Evolutionary conservation across 2,888 invertebrate genomes (phyloP), one percentile per base, ranked within the genome.

Genomic region (Malachius bipustulatus): DNA sequence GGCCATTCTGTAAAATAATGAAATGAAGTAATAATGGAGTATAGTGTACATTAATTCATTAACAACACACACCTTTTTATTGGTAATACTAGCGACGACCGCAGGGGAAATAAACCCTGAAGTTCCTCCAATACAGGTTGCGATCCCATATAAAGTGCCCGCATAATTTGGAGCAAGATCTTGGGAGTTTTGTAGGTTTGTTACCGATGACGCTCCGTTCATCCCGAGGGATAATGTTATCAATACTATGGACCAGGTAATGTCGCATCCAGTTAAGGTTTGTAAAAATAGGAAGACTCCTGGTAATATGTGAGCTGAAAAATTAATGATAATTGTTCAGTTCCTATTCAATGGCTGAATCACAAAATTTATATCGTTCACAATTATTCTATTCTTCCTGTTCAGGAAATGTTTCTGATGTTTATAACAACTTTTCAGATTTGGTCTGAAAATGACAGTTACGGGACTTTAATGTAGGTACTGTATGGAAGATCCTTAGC

Each of bases 121-220:
- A 0, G 73, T 68, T 32, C 75, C 73, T 11, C 80, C 82, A 40
- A 82, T 60, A 38, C 78, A 77, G 52, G 81, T 83, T 35, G 80
- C 78, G 2, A 82, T 73, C 4, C 82, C 82, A 45, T 78, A 77
- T 6, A 83, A 56, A 9, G 78, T 74, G 26, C 79, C 82, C 2
- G 78, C 79, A 51, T 71, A 82, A 48, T 75, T 80, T 1, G 82
- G 82, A 0, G 82, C 73, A 36, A 83, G 58, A 57, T 82, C 82
- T 65, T 83, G 75, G 31, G 73, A 60, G 45, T 63, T 63, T 39
- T 57, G 56, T 13, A 63, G 42, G 44, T 62, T 62, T 2, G 63
- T 63, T 6, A 63, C 44, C 4, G 60, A 57, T 2, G 61, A 56
- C 4, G 62, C 57, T 1, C 63, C 63, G 36, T 63, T 63, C 10